phyloP scores from a whole-genome alignment of 2,113 vertebrate genomes.

The Pelusios castaneus region DNA sequence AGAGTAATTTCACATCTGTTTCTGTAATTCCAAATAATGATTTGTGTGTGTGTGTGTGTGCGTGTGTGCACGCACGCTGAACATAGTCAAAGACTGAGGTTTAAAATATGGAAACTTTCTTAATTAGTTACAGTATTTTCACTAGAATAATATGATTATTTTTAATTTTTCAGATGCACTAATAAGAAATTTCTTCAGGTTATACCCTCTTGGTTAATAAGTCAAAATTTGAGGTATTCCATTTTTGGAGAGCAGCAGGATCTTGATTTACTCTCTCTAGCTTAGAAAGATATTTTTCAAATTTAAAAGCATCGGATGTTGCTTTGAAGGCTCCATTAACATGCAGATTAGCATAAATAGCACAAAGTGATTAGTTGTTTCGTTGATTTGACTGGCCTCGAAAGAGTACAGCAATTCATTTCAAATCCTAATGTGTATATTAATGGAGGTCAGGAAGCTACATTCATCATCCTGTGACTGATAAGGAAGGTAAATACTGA shows the following conservation, averaged over 20 bases:
- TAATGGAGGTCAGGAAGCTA: not conserved
- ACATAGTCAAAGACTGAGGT: not conserved
- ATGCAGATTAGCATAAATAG: not conserved
- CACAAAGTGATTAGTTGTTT: not conserved
- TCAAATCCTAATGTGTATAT: not conserved
- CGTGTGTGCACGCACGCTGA: too few species aligned
- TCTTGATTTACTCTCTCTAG: not conserved
- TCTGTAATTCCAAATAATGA: not conserved
- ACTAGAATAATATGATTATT: not conserved
- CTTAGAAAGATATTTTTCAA: not conserved
- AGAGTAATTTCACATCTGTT: not conserved
- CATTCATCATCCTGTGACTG: not conserved
- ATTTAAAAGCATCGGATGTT: not conserved
- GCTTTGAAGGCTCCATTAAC: not conserved
- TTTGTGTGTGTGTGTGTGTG: too few species aligned
- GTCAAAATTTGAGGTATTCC: not conserved
- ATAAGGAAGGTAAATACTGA: not conserved
- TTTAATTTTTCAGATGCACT: not conserved
- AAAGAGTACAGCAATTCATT: not conserved
- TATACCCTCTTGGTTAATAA: not conserved
- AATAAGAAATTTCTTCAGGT: not conserved
- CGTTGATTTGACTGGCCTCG: not conserved
- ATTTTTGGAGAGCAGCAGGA: not conserved
- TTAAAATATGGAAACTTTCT: not conserved
- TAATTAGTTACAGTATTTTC: not conserved